Conservation (phyloP, 2,113 vertebrate species). For the Vidua macroura region DNA sequence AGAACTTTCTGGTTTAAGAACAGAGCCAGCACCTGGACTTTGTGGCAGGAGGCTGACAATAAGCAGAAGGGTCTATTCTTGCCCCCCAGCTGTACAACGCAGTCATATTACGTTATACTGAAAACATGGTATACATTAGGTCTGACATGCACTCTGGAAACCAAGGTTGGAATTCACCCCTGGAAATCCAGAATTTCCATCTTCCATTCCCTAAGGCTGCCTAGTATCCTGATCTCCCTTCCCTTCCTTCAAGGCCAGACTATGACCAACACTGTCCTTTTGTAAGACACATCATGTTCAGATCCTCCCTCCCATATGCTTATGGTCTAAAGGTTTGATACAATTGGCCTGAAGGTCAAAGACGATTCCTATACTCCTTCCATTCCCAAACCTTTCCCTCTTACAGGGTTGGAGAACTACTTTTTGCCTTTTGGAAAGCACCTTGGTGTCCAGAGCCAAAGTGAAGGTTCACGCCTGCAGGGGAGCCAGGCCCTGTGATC, state of each 20-base stretch:
- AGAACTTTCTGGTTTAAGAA: background rate
- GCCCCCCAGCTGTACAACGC: accelerated
- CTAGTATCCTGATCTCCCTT: background rate
- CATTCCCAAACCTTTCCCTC: background rate
- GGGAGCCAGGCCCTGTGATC: background rate
- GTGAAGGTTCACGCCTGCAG: background rate
- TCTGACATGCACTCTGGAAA: background rate
- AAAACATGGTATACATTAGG: background rate
- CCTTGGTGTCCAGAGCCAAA: background rate
- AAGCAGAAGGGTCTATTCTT: background rate
- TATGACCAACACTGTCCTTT: accelerated
- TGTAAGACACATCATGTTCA: background rate
- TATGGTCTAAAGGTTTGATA: background rate
- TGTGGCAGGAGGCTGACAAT: background rate
- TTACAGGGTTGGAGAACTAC: background rate
- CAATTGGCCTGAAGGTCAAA: background rate
- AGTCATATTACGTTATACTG: background rate
- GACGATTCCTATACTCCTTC: background rate
- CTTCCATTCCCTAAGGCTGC: background rate
- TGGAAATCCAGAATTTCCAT: background rate
- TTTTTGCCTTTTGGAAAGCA: background rate
- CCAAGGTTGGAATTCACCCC: background rate
- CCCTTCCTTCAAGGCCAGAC: background rate
- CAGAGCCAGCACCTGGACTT: background rate
- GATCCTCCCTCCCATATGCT: background rate